Percentiles rank a stretch among this genome's conserved stretches.
These are phyloP conservation scores for Hippopotamyrus pictus DNA, from an alignment of 2,797 vertebrate species.

Conservation along the genomic window DNA sequence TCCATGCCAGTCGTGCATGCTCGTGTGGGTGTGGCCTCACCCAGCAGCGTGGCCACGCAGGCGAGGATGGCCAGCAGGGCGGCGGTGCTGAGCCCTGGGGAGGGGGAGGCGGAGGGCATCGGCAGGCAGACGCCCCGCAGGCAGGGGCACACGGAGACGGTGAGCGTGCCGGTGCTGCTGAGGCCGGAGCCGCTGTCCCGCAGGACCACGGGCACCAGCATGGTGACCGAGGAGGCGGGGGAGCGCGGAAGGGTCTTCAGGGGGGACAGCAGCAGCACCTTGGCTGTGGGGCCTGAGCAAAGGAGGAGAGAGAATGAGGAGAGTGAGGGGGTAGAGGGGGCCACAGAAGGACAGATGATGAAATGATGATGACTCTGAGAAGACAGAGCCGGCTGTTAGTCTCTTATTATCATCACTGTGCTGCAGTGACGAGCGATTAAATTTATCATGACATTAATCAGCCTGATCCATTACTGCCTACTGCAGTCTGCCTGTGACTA, in stretches of 20 bases:
- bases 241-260: slow-evolving; percentile 56
- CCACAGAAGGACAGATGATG: not conserved
- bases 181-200: slow-evolving; percentile 71
- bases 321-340: slow-evolving; percentile 10
- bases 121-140: slow-evolving; percentile 61
- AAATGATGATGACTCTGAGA: not conserved
- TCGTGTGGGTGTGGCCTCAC: slow-evolving; percentile 47
- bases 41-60: slow-evolving; percentile 75
- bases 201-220: slow-evolving; percentile 75
- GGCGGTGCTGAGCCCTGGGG: slow-evolving; percentile 75
- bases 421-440: not conserved
- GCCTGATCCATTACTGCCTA: not conserved
- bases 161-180: slow-evolving; percentile 78
- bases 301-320: not conserved
- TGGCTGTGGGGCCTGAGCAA: slow-evolving; percentile 72
- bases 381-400: not conserved
- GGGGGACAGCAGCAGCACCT: slow-evolving; percentile 69
- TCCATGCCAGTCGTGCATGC: not conserved
- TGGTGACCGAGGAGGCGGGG: slow-evolving; percentile 58
- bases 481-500: not conserved
- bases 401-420: not conserved
- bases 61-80: slow-evolving; percentile 75
- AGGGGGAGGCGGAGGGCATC: slow-evolving; percentile 52
- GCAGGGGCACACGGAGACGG: slow-evolving; percentile 79
- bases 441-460: slow-evolving; percentile 14